Evolutionary conservation across 2,888 invertebrate genomes (phyloP), one percentile per base, ranked within the genome.

Genomic region (Therioaphis trifolii): DNA sequence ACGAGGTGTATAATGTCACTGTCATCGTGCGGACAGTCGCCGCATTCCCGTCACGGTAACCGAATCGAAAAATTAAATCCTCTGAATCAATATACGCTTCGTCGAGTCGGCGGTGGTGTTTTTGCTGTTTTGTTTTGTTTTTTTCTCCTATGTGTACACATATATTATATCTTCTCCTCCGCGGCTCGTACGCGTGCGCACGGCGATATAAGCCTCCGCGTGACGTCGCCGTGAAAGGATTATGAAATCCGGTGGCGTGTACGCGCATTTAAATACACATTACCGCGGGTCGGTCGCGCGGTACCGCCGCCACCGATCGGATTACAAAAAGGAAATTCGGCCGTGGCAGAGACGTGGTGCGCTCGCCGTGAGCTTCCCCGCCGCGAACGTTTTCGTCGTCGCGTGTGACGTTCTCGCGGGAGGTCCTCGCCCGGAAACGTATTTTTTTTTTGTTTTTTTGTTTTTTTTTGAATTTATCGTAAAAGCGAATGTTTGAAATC

Each of bases 31-130:
- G 61, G 1, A 12, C 46, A n/a, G 68, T 29, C 14, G 27, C n/a
- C 21, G 27, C 29, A 5, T 40, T 82, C 63, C 24, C 29, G 80
- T 82, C 80, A 72, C 80, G 80, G 80, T 63, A 46, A 82, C 80
- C 80, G 80, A 82, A 74, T 80, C 80, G 80, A 82, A 63, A 72
- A 82, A 52, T 63, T 63, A 74, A 82, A 82, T 82, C 80, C 80
- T 63, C 63, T 35, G 18, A 72, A 72, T 82, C 80, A 61, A 80
- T 79, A 58, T n/a, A n/a, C 29, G 9, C n/a, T 49, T n/a, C 75
- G 75, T 43, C 63, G n/a, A 4, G 14, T 24, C 52, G 63, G 7
- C 66, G 15, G 18, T 2, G n/a, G 66, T 18, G 52, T 40, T 52
- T n/a, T 55, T n/a, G n/a, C n/a, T n/a, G n/a, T n/a, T n/a, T n/a